A percentile compares a stretch with the other conserved stretches of the same genome.
Evolutionary conservation across 1,140 invertebrate species (phyloP).

Genomic region (Euborellia annulipes): DNA sequence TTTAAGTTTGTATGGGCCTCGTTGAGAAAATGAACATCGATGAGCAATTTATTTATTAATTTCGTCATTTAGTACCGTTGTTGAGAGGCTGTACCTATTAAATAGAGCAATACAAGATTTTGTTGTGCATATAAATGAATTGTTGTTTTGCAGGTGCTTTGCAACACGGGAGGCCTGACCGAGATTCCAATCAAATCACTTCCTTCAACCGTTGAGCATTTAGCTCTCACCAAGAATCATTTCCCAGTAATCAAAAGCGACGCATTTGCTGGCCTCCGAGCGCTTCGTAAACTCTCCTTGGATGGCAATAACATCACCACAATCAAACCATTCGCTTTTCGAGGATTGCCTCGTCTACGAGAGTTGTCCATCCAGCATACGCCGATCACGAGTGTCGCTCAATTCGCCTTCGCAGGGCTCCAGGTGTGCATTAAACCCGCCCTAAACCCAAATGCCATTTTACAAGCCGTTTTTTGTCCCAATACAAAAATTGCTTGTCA

Average conservation of each 20-base stretch:
- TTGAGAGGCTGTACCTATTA: too few relatives aligned
- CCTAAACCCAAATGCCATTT: too few relatives aligned
- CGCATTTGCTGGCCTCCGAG: constrained; percentile 53
- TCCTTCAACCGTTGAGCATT: constrained; percentile 55
- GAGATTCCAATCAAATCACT: constrained; percentile 57
- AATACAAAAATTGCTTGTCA: too few relatives aligned
- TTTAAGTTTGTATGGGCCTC: too few relatives aligned
- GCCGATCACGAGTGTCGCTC: constrained; percentile 51
- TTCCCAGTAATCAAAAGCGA: constrained; percentile 59
- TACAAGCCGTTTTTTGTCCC: too few relatives aligned
- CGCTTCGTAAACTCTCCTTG: constrained; percentile 52
- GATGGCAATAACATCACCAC: constrained; percentile 64
- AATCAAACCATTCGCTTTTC: constrained; percentile 67
- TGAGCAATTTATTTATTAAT: too few relatives aligned
- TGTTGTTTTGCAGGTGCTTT: constrained; percentile 75
- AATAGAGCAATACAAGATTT: too few relatives aligned
- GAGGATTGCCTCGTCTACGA: constrained; percentile 51
- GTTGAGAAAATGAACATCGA: too few relatives aligned
- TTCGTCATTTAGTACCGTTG: too few relatives aligned
- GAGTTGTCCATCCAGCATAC: constrained; percentile 70
- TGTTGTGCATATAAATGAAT: too few relatives aligned
- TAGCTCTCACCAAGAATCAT: constrained; percentile 65
- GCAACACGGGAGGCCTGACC: constrained; percentile 62
- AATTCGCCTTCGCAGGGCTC: constrained; percentile 63
- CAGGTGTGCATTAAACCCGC: neutral